These are phyloP conservation scores for Propithecus perrieri DNA, from an alignment of 2,797 vertebrate species.

Conservation along the genomic window DNA sequence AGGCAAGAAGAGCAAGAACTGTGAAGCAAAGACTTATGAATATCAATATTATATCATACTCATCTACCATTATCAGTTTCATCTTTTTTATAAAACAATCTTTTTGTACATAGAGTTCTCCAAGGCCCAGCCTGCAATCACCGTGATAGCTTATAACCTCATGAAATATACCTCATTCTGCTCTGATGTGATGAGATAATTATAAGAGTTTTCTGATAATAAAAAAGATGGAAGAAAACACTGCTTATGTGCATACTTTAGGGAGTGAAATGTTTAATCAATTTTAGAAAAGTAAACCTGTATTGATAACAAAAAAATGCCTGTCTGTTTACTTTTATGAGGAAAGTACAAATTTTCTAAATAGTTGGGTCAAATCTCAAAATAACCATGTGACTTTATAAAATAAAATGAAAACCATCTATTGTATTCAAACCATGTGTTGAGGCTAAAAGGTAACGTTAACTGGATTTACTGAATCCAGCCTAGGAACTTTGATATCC, in stretches of 20 bases:
- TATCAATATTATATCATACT: neutral
- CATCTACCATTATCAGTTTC: neutral
- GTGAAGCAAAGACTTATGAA: neutral
- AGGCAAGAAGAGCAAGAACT: neutral
- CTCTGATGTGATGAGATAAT: neutral
- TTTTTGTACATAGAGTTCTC: neutral
- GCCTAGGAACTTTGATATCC: slow-evolving; percentile 59
- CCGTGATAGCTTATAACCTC: neutral
- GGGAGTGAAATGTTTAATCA: neutral
- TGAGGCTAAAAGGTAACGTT: slow-evolving; percentile 57
- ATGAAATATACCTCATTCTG: neutral
- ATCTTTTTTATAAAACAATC: neutral
- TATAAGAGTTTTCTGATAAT: neutral
- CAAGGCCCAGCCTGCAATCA: neutral
- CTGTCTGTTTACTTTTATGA: neutral
- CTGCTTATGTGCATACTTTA: neutral
- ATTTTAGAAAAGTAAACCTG: neutral
- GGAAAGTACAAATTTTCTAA: slow-evolving; percentile 23
- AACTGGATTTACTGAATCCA: slow-evolving; percentile 72
- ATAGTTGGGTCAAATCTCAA: slow-evolving; percentile 56
- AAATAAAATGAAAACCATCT: slow-evolving; percentile 47
- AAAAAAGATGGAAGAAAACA: neutral
- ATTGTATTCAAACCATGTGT: slow-evolving; percentile 75
- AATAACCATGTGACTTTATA: slow-evolving; percentile 33
- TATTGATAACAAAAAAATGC: neutral